Conservation (phyloP, 2,888 invertebrate genomes). For the Strigamia maritima region DNA sequence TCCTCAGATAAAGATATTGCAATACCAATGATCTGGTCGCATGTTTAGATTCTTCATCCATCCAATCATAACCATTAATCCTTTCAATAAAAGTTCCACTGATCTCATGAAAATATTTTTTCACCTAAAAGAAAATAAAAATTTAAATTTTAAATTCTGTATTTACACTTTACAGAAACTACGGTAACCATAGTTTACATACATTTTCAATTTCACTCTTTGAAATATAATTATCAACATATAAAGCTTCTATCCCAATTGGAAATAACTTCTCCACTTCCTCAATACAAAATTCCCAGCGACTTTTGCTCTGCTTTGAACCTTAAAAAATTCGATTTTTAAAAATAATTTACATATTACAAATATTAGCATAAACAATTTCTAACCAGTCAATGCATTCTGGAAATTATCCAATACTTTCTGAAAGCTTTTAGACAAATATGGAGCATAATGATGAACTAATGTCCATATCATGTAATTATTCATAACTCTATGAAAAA, state of each 20-base stretch:
- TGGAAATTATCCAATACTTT: neutral
- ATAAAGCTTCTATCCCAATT: neutral
- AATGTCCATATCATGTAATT: slow-evolving; percentile 2
- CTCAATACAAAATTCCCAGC: slow-evolving; percentile 6
- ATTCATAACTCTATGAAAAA: neutral
- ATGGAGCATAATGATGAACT: neutral
- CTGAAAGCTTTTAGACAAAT: neutral
- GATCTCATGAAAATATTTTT: neutral
- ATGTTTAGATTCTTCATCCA: neutral
- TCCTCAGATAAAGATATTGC: neutral
- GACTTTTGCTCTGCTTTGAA: neutral
- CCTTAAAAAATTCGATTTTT: neutral
- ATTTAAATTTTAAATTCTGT: neutral
- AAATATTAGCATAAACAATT: neutral
- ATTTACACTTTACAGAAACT: no score
- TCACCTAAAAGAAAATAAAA: neutral
- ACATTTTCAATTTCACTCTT: neutral
- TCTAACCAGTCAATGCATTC: neutral
- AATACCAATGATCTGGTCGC: neutral
- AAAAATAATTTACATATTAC: neutral
- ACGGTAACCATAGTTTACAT: neutral
- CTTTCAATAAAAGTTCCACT: neutral
- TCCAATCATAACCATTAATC: neutral
- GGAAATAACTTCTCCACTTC: slow-evolving; percentile 18
- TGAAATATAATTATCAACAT: neutral